A percentile compares a stretch with the other conserved stretches of the same genome.
phyloP scores from a whole-genome alignment of 2,888 invertebrate species.

The Camptogramma bilineatum region DNA sequence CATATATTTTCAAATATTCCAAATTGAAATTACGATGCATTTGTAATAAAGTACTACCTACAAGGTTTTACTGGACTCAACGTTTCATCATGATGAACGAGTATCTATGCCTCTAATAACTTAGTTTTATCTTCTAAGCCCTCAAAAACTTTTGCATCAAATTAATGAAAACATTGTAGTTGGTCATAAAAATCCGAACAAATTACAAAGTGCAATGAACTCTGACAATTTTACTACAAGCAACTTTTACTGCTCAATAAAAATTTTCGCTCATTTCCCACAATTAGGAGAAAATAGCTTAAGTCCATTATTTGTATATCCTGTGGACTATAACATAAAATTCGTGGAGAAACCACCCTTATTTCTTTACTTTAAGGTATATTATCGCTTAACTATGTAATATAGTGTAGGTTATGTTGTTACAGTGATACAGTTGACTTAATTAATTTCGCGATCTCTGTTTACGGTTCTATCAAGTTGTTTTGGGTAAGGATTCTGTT shows the following conservation, averaged over 20 bases:
- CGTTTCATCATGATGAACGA: neutral
- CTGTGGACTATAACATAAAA: slow-evolving; percentile 32
- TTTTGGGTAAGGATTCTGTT: slow-evolving; percentile 30
- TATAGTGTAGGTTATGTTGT: slow-evolving; percentile 45
- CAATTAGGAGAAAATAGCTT: slow-evolving; percentile 63
- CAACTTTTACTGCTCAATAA: slow-evolving; percentile 73
- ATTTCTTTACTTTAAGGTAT: neutral
- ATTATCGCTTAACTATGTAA: slow-evolving; percentile 5
- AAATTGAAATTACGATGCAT: too few relatives aligned
- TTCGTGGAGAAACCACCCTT: slow-evolving; percentile 25
- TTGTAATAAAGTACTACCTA: neutral
- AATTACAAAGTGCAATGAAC: slow-evolving; percentile 71
- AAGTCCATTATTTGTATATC: slow-evolving; percentile 44
- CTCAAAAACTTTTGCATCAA: slow-evolving; percentile 38
- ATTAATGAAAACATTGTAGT: slow-evolving; percentile 45
- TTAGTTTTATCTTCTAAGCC: slow-evolving; percentile 17
- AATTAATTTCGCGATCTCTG: slow-evolving; percentile 63
- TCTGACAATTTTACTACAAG: slow-evolving; percentile 69
- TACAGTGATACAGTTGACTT: slow-evolving; percentile 58
- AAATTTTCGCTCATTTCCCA: slow-evolving; percentile 74
- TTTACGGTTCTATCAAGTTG: slow-evolving; percentile 50
- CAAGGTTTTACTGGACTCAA: neutral
- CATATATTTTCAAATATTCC: too few relatives aligned
- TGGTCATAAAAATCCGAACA: slow-evolving; percentile 60
- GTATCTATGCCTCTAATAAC: slow-evolving; percentile 12